Conservation (phyloP, 2,113 vertebrate species). For the human (Homo sapiens) region GRCh38 chr4:38414501-38415000, state of each 20-base stretch:
- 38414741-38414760: background rate
- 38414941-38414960: slow-evolving; percentile 4
- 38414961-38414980: background rate
- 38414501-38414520: background rate
- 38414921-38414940: slow-evolving; percentile 55
- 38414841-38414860: background rate
- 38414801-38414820: background rate
- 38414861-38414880: background rate
- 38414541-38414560: background rate
- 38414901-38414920: slow-evolving; percentile 5
- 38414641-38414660: background rate
- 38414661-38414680: background rate
- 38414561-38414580: background rate
- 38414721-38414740: background rate
- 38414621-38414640: background rate
- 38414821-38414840: background rate
- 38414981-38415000: background rate
- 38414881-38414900: background rate
- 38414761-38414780: background rate
- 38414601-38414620: background rate
- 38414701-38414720: background rate
- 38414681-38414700: background rate
- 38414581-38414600: background rate
- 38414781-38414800: background rate
- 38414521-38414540: background rate